Evolutionary conservation across 2,888 invertebrate species (phyloP), one percentile per base, ranked within the genome.

Genomic region (Andrena flavipes): DNA sequence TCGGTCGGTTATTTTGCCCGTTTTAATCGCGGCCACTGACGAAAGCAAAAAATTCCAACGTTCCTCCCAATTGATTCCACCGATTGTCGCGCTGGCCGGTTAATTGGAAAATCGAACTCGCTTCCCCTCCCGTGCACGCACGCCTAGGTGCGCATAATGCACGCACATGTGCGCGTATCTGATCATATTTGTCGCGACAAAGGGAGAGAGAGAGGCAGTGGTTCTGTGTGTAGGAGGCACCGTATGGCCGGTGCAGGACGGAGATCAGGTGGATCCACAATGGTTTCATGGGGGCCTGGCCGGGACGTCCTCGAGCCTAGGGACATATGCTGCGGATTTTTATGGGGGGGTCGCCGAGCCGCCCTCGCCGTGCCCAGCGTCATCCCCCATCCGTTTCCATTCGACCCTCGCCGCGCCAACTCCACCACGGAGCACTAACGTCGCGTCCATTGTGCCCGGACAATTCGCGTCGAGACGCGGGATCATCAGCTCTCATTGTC

Each of bases 401-500:
- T 71, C 35, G 33, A 78, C 70, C 80, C 76, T 76, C 72, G 65
- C 23, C 16, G 74, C 35, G 76, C 72, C 71, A 26, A 72, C 64
- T 59, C 79, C 81, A 82, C 84, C 87, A 4, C 78, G 72, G 77
- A 79, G 84, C 83, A 71, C 84, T 80, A 84, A 86, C 87, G 83
- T 86, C 84, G 84, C 74, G 82, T 81, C 88, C 85, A 91, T 91
- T 91, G 90, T 91, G 84, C 84, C 73, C 74, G 84, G 82, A 88
- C 89, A 80, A 79, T 78, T 87, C 87, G 87, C 87, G 87, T 88
- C 89, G 89, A 88, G 90, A 90, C 89, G 88, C 87, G 86, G 89
- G 88, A 92, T 92, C 90, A 91, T 92, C 92, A 91, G 91, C 84
- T 88, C 88, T 92, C 91, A 91, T 92, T 92, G 92, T 92, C 89